Conservation (phyloP, 2,113 vertebrate genomes). For the Psephotus haematonotus region DNA sequence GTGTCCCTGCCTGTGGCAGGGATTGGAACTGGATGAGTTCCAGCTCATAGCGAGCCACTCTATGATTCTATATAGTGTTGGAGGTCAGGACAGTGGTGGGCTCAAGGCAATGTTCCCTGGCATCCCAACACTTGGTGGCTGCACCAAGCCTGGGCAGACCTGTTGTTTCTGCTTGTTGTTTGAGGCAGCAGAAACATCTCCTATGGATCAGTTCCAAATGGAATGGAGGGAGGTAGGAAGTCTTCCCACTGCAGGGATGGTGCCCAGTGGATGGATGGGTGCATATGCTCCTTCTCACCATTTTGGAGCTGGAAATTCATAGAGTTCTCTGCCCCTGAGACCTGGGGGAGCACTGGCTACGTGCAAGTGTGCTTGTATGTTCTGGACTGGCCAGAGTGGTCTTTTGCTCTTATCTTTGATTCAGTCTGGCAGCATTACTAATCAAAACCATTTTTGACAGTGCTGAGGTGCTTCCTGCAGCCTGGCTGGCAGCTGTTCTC, state of each 20-base stretch:
- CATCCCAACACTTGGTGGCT: not conserved
- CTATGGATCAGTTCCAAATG: not conserved
- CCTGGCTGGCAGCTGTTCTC: not conserved
- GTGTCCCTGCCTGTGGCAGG: rapidly evolving
- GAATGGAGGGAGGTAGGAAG: not conserved
- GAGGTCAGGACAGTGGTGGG: not conserved
- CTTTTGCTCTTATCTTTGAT: not conserved
- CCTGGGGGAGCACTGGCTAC: not conserved
- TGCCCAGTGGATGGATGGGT: not conserved
- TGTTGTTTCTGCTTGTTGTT: rapidly evolving
- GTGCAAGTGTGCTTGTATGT: not conserved
- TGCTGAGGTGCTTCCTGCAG: not conserved
- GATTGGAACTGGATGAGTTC: rapidly evolving
- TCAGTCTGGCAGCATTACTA: not conserved
- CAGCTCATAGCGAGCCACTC: not conserved
- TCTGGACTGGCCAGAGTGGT: not conserved
- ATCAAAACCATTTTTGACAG: slow-evolving; percentile 20
- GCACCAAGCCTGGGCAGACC: not conserved
- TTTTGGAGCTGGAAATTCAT: not conserved
- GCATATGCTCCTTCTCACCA: not conserved
- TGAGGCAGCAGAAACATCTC: not conserved
- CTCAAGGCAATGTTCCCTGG: not conserved
- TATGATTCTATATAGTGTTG: rapidly evolving
- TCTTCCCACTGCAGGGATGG: rapidly evolving
- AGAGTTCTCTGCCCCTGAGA: rapidly evolving